Evolutionary conservation across 2,797 vertebrate genomes (phyloP), one percentile per base, ranked within the genome.

Genomic region (Linurgus olivaceus): DNA sequence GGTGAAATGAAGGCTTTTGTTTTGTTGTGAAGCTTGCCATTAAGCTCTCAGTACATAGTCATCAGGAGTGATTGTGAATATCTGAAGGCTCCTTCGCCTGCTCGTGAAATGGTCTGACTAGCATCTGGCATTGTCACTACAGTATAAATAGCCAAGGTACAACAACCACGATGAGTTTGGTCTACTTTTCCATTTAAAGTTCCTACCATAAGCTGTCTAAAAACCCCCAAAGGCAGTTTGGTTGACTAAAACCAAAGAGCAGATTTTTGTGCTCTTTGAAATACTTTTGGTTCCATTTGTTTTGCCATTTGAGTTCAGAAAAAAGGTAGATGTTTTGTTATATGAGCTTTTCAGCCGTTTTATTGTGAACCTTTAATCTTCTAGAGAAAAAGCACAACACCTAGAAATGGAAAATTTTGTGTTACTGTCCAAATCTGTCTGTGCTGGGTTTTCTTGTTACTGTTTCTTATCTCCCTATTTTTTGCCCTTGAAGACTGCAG

Each of bases 181-280:
- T 72, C 21, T 35, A 9, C 13, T 54, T 74, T 72, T 63, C 31
- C 15, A 20, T 84, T 75, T 77, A 9, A 83, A 66, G 16, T 75
- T 81, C 72, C 37, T 78, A 25, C n/a, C 8, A 25, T 71, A 77
- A 74, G 31, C 40, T 80, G 19, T 81, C 25, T 84, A 31, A 88
- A 88, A 19, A 10, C 9, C 13, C 17, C 1, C 21, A 75, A 84
- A 68, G 45, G n/a, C 17, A 75, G 11, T 55, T 86, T 0, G 1
- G 9, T 24, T 86, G 35, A 47, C 58, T 63, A 61, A 81, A 83
- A 54, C 45, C 61, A 19, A 86, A 71, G 15, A 81, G 7, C n/a
- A 71, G n/a, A 13, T 7, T 78, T 86, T 54, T 81, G 13, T 48
- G 40, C 50, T 84, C 54, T 77, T 92, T 71, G 50, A 67, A 92